These are phyloP conservation scores for Synergus umbraculus DNA, from an alignment of 2,888 invertebrate genomes.

Conservation along the genomic window DNA sequence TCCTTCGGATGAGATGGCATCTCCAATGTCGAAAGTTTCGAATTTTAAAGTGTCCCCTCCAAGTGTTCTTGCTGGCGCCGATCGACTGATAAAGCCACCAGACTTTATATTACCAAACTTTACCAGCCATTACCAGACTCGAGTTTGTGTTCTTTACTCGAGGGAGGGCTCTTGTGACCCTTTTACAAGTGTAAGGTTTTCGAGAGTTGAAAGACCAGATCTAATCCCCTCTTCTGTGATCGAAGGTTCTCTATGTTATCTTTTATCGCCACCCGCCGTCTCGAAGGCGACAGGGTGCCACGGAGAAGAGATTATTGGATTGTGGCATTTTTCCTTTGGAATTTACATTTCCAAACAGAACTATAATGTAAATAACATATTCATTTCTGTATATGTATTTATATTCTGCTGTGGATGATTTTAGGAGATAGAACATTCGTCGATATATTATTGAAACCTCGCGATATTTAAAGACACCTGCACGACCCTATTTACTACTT, in stretches of 20 bases:
- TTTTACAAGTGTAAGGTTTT: background rate
- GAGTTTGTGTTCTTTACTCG: background rate
- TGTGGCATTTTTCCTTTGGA: background rate
- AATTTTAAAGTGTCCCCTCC: slow-evolving; percentile 8
- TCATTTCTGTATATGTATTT: too few relatives aligned
- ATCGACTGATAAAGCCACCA: background rate
- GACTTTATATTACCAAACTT: too few relatives aligned
- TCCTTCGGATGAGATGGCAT: slow-evolving; percentile 16
- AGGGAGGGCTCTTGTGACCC: background rate
- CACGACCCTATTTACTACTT: background rate
- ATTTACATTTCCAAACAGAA: background rate
- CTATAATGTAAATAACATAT: background rate
- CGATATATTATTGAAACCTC: too few relatives aligned
- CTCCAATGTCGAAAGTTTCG: slow-evolving; percentile 9
- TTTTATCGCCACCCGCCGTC: background rate
- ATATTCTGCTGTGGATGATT: too few relatives aligned
- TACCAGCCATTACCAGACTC: background rate
- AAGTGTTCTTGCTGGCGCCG: slow-evolving; percentile 15
- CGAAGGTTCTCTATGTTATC: background rate
- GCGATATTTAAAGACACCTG: background rate
- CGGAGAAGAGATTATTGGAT: background rate
- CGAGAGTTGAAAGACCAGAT: background rate
- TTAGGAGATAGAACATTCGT: too few relatives aligned
- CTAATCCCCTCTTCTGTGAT: background rate
- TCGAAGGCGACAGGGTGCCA: background rate